Evolutionary conservation across 2,797 vertebrate species (phyloP), one percentile per base, ranked within the genome.

Genomic region (Parotocinclus haroldoi): DNA sequence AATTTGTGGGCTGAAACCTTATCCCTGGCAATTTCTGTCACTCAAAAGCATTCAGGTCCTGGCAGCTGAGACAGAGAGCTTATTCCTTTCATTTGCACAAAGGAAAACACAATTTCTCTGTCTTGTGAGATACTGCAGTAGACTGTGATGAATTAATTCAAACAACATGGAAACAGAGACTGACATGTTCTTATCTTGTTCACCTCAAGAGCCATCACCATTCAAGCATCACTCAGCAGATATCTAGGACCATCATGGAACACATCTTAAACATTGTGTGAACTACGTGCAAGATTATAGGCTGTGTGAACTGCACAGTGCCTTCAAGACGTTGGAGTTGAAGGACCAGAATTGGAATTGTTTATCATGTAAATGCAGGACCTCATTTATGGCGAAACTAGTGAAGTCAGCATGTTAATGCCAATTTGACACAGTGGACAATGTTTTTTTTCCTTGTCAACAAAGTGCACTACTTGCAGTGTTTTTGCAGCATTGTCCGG

Each of bases 11-110:
- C 85, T 85, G 81, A 87, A 89, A 87, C 81, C 77, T 84, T 90
- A 89, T 90, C 87, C 89, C 84, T 83, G 71, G 72, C 84, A 88
- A 90, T 89, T 85, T 89, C 81, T 84, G 87, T 87, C 89, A 86
- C 79, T 90, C 86, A 89, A 83, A 88, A 78, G 74, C 64, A 71
- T 84, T 78, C 85, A 85, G 86, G 82, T 81, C 83, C 80, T 82
- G 83, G 76, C 82, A 78, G 84, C 79, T 72, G 60, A 83, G 82
- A 86, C 72, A 74, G 74, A 79, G 74, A 80, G 86, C 79, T 83
- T 85, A 84, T 80, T 86, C 81, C 68, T 81, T 82, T 57, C 52
- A 81, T 84, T 83, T 83, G 75, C 79, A 79, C 80, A 79, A 76
- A 76, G 78, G 78, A 76, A 85, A 84, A 79, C 77, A 78, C 66